Base-by-base conservation (phyloP, 1,140 invertebrate genomes). In the Dryas iulia region DNA sequence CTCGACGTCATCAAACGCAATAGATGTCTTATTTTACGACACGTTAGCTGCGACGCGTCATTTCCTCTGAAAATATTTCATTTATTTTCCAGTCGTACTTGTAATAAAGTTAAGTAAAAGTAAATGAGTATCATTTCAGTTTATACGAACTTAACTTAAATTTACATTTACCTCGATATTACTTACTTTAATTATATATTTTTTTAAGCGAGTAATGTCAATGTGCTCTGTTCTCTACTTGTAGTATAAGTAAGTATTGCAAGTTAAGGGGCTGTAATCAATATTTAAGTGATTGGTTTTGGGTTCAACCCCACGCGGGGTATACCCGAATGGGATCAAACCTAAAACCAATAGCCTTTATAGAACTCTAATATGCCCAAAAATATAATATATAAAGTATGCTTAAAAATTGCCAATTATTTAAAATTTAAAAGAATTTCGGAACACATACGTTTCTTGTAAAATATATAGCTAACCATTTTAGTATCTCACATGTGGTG, bases 1-100 rank as follows among this genome's bases (percentile, higher is more conserved):
- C 31, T 25, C 21, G 24, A 61, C 24, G 59, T 26, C 47, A 30
- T 52, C 59, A 61, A 52, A 61, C 59, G 35, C 59, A 61, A 52
- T 52, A 61, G 25, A 61, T 53, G 39, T 52, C 59, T 61, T 26
- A 52, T 61, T 61, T 61, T 61, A 61, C 59, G 33, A 60, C 24
- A 11, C 47, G 47, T 61, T 53, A 61, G 59, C 58, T 59, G 31
- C 59, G 59, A 61, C 35, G 39, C 24, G 25, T 52, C 14, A 12
- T 23, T 61, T 33, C 39, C 24, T 23, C 6, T 14, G 25, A 52
- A 61, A 52, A 52, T 61, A 52, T 47, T 53, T 61, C 59, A 28
- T 26, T 61, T 18, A 56, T 56, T n/a, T 35, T 30, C 26, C 59
- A 52, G 39, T n/a, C 35, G 25, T 52, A 12, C 12, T 25, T 24